Percentiles rank a stretch among this genome's conserved stretches.
Evolutionary conservation across 2,888 invertebrate genomes (phyloP).

Genomic region (Muscina levida): DNA sequence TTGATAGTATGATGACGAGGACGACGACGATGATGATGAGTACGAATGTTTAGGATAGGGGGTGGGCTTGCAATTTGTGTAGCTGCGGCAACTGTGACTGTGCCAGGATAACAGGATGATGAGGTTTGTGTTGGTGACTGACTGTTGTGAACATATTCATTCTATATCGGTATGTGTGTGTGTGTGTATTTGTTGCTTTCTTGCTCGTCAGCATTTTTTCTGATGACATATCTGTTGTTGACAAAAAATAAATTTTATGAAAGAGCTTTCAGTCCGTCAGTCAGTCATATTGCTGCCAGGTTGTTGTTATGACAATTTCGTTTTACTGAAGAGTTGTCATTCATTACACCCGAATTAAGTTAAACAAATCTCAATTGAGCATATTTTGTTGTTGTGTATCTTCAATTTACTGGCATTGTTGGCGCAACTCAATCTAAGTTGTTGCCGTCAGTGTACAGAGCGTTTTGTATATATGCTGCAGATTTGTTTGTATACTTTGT

Average conservation of each 20-base stretch:
- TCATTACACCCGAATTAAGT: conserved; percentile 59
- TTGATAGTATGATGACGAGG: conserved; percentile 15
- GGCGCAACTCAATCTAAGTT: conserved; percentile 14
- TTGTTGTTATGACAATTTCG: conserved; percentile 8
- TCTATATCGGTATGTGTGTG: no score
- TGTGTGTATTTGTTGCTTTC: neutral
- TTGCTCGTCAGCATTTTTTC: neutral
- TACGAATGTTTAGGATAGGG: neutral
- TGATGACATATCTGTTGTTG: conserved; percentile 33
- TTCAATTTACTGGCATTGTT: neutral
- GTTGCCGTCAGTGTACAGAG: conserved; percentile 9
- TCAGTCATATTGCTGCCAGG: neutral
- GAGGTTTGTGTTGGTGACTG: neutral
- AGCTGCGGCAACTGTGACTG: neutral
- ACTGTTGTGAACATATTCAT: no score
- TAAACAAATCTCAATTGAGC: conserved; percentile 59
- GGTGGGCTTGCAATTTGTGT: neutral
- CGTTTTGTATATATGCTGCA: no score
- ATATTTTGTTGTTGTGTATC: conserved; percentile 40
- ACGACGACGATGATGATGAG: neutral
- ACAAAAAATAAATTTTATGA: conserved; percentile 22
- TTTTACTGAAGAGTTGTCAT: conserved; percentile 55
- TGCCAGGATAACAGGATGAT: neutral
- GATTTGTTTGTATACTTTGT: neutral
- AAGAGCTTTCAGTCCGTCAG: conserved; percentile 6